phyloP scores from a whole-genome alignment of 2,888 invertebrate species.

The Chalcis sispes region DNA sequence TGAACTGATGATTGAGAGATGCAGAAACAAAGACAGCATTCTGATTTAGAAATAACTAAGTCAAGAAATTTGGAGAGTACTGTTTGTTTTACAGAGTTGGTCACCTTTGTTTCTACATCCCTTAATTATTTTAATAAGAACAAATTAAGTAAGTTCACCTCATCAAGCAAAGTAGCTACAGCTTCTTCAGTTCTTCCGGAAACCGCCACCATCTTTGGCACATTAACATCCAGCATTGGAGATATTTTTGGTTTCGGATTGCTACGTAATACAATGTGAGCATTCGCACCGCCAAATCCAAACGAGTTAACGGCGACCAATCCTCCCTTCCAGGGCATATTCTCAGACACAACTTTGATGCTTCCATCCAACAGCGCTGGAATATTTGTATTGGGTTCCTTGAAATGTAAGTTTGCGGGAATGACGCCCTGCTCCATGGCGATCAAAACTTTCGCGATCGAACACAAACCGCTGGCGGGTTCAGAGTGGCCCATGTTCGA shows the following conservation, averaged over 20 bases:
- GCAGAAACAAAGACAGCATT: too few relatives aligned
- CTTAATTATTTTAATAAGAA: background rate
- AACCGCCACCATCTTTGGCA: conserved; percentile 85
- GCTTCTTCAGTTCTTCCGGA: conserved; percentile 92
- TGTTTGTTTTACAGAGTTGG: too few relatives aligned
- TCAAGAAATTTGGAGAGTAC: too few relatives aligned
- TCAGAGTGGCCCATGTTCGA: conserved; percentile 99
- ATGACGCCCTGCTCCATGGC: conserved; percentile 94
- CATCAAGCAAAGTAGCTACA: conserved; percentile 82
- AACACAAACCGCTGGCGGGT: conserved; percentile 93
- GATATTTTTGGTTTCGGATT: conserved; percentile 83
- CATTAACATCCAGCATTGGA: conserved; percentile 76
- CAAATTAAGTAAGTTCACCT: conserved; percentile 71
- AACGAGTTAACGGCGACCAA: conserved; percentile 96
- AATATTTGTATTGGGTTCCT: conserved; percentile 91
- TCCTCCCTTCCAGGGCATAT: conserved; percentile 93
- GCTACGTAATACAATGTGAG: conserved; percentile 91
- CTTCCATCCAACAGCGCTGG: conserved; percentile 93
- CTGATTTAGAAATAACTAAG: too few relatives aligned
- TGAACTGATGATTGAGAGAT: too few relatives aligned
- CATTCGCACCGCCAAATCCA: conserved; percentile 98
- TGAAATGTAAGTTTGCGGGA: conserved; percentile 94
- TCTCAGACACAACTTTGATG: conserved; percentile 88
- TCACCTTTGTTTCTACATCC: too few relatives aligned
- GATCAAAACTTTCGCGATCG: conserved; percentile 92